Evolutionary conservation across 2,113 vertebrate genomes (phyloP), one percentile per base, ranked within the genome.

Genomic region (Myanophis thanlyinensis): DNA sequence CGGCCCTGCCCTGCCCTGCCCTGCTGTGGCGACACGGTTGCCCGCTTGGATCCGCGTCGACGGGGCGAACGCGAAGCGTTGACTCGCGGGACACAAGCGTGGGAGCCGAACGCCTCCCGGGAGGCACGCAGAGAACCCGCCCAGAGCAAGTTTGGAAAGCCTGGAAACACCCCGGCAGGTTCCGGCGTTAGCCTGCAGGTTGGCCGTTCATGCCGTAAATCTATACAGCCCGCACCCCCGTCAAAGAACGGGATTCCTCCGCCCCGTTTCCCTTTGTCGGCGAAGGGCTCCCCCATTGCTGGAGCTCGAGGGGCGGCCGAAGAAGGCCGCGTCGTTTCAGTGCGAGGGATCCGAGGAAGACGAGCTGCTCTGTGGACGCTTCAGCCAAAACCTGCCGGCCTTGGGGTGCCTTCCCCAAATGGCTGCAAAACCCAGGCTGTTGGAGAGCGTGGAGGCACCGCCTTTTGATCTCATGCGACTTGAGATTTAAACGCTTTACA

Each of bases 361-460:
- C 12, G 11, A 12, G 4, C 5, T 4, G 3, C 4, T 20, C 90
- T 2, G 10, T 4, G n/a, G 30, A 56, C 9, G 11, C 25, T 6
- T 90, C 25, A 15, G 22, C 23, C 3, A 11, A 90, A 40, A 4
- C 11, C 27, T 22, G 59, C 59, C 59, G 25, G 8, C 2, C 46
- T 1, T 18, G 4, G 11, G 44, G 25, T 0, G 11, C 9, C 40
- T 11, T 35, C 15, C 12, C 35, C 3, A 80, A 20, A 7, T 8
- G 15, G 8, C n/a, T 3, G 15, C 15, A 20, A 2, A 20, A 7
- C 6, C 3, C 18, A 3, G 15, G 67, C 67, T 3, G 35, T 44
- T 1, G 2, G 35, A 62, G 7, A 7, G 35, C 15, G 1, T 22
- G 11, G 87, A 56, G 10, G 8, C n/a, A 0, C 3, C 8, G 2